Evolutionary conservation across 2,113 vertebrate genomes (phyloP).

Genomic region (Parotia lawesii): DNA sequence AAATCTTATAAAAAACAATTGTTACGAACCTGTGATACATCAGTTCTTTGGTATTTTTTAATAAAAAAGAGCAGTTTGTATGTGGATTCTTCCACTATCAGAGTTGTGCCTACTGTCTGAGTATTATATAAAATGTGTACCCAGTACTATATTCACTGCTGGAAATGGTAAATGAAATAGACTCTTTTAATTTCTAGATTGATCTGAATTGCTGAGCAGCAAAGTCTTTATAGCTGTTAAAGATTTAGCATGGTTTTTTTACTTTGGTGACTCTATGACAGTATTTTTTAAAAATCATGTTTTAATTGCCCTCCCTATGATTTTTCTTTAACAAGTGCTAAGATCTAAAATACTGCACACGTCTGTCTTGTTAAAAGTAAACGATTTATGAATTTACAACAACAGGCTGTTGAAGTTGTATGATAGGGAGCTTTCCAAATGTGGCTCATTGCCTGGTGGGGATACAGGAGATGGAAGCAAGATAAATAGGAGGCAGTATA

Average conservation of each 20-base stretch:
- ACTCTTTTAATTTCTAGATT: background rate
- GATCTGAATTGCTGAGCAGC: background rate
- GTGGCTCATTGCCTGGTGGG: background rate
- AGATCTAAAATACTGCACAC: background rate
- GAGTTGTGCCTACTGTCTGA: background rate
- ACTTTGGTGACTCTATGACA: background rate
- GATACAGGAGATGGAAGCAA: background rate
- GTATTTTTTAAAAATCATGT: background rate
- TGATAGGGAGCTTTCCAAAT: background rate
- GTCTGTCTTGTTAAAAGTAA: background rate
- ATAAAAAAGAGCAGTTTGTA: background rate
- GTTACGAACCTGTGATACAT: background rate
- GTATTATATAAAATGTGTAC: constrained; percentile 10
- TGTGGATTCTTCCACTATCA: background rate
- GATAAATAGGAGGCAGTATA: constrained; percentile 21
- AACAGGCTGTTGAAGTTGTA: background rate
- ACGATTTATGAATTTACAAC: background rate
- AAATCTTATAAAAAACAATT: background rate
- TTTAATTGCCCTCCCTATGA: background rate
- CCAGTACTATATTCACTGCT: background rate
- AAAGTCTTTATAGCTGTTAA: background rate
- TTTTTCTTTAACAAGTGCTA: background rate
- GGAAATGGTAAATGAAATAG: background rate
- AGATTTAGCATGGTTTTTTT: background rate
- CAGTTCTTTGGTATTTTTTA: background rate